Conservation (phyloP, 2,888 invertebrate species). For the Sinelater perroti region DNA sequence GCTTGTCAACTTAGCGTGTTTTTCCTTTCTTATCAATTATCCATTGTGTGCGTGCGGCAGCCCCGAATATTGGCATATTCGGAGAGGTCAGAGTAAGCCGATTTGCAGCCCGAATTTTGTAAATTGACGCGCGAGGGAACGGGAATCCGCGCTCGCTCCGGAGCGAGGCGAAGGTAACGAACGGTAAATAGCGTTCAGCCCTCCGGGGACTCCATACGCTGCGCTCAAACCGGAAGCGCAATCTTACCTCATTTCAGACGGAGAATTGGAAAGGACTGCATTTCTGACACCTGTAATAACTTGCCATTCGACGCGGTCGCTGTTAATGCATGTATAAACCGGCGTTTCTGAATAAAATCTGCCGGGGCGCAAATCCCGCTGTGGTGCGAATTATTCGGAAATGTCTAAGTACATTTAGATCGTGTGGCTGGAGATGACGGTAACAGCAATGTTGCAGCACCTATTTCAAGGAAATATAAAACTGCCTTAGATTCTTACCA, state of each 20-base stretch:
- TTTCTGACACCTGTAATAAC: constrained; percentile 19
- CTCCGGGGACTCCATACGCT: constrained; percentile 21
- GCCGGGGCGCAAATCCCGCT: neutral
- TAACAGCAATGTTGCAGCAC: neutral
- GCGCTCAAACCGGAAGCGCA: constrained; percentile 21
- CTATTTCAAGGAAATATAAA: neutral
- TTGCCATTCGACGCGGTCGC: constrained; percentile 11
- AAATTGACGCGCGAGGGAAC: constrained; percentile 41
- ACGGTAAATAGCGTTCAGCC: constrained; percentile 16
- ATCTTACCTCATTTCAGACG: constrained; percentile 23
- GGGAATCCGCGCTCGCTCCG: neutral
- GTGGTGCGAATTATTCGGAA: neutral
- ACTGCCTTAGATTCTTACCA: too few species aligned
- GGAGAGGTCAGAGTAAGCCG: constrained; percentile 42
- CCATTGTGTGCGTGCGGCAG: constrained; percentile 23
- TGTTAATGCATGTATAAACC: too few species aligned
- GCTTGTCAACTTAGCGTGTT: constrained; percentile 28
- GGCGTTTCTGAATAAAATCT: too few species aligned
- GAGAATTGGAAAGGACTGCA: constrained; percentile 24
- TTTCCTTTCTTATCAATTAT: constrained; percentile 33
- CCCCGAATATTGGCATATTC: constrained; percentile 33
- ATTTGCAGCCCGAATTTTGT: constrained; percentile 41
- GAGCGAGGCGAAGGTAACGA: constrained; percentile 8
- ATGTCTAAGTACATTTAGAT: neutral
- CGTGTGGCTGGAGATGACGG: neutral